These are phyloP conservation scores for Mylabris sibirica DNA, from an alignment of 2,888 invertebrate species.

Conservation along the genomic window DNA sequence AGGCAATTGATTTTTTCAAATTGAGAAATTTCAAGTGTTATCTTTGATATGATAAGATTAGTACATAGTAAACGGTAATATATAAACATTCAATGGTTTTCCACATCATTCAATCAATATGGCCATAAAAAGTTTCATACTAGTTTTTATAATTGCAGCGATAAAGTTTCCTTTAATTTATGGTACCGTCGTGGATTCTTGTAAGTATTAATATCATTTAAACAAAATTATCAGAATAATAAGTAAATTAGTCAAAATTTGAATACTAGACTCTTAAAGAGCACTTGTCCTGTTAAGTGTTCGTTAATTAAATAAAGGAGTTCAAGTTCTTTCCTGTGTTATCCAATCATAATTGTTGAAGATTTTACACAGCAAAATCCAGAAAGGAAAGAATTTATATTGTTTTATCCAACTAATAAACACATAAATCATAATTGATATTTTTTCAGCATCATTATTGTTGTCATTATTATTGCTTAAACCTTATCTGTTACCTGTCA, in stretches of 20 bases:
- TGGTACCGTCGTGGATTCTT: not conserved
- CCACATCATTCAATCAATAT: not conserved
- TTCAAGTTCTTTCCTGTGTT: no score
- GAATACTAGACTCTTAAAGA: no score
- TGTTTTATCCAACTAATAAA: not conserved
- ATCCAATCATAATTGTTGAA: not conserved
- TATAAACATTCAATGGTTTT: not conserved
- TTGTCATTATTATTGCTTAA: not conserved
- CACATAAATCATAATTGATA: constrained; percentile 2
- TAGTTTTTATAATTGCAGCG: not conserved
- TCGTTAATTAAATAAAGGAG: no score
- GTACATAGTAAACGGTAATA: not conserved
- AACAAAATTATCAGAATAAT: not conserved
- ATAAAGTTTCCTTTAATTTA: not conserved
- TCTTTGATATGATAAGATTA: not conserved
- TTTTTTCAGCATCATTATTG: no score
- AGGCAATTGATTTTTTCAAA: not conserved
- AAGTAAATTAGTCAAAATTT: no score
- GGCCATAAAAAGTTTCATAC: not conserved
- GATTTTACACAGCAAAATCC: not conserved
- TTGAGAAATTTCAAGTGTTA: not conserved
- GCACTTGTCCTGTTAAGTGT: no score
- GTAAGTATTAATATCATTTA: not conserved
- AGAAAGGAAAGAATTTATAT: not conserved
- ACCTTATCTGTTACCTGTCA: not conserved